Evolutionary conservation across 2,797 vertebrate species (phyloP), one percentile per base, ranked within the genome.

Genomic region (Phataginus tetradactyla): DNA sequence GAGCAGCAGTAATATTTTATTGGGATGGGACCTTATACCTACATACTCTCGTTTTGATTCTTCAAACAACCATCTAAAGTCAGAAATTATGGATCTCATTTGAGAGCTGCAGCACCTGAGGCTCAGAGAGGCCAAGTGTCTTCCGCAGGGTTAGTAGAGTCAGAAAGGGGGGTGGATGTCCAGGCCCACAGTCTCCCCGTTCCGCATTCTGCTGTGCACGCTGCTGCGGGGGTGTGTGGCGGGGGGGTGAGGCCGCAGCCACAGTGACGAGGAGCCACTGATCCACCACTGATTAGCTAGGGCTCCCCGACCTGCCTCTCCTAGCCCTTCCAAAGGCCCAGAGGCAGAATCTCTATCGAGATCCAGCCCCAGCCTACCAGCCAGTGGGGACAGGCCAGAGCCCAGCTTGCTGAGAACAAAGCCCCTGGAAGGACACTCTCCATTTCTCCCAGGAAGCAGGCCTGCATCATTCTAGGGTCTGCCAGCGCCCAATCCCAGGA

Each of bases 201-300:
- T 17, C 29, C 15, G 45, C 4, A 5, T 32, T 15, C 32, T 4
- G 32, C 51, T 53, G 1, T 3, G 55, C 53, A 55, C 4, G 1
- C 91, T 1, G 6, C 75, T n/a, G 37, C 18, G n/a, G 39, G 34
- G 12, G 29, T 4, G 0, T 0, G 21, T 0, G 13, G 42, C 9
- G 45, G 10, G 11, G 45, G 45, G 8, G 53, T n/a, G 23, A 63
- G 37, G 55, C 51, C 37, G 1, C 53, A 42, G 57, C 13, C 23
- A 11, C 66, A 13, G 59, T 1, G 42, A 75, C 32, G 20, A 42
- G 34, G 77, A 34, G 29, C 55, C 11, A 1, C 3, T 7, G 34
- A 21, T 42, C 14, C 63, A 53, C 45, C 45, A 11, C 45, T 45
- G 45, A 45, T 11, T 3, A 45, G 45, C 59, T 29, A 78, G 14